Percentiles rank a stretch among this genome's conserved stretches.
Evolutionary conservation across 2,797 vertebrate genomes (phyloP).

Genomic region (Gouania willdenowi): DNA sequence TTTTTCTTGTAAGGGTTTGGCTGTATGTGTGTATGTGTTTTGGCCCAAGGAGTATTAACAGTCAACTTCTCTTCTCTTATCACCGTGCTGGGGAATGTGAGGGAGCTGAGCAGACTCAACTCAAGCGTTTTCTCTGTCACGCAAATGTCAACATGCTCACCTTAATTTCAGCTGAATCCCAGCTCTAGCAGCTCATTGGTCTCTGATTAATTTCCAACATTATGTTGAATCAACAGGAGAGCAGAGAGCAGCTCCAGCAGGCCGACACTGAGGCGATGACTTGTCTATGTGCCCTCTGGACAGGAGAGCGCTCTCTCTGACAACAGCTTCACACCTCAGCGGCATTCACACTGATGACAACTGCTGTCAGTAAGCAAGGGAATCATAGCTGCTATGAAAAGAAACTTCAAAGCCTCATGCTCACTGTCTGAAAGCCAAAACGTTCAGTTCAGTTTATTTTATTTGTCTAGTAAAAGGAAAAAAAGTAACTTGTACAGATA

Average conservation of each 20-base stretch:
- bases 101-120: constrained; percentile 39
- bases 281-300: constrained; percentile 38
- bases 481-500: too few species aligned
- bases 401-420: constrained; percentile 30
- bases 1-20: constrained; percentile 8
- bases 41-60: constrained; percentile 46
- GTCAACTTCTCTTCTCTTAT: constrained; percentile 59
- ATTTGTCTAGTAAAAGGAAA: too few species aligned
- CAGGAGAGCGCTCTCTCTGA: constrained; percentile 32
- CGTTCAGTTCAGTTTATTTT: too few species aligned
- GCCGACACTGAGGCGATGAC: constrained; percentile 36
- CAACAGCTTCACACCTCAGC: constrained; percentile 52
- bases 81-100: constrained; percentile 69
- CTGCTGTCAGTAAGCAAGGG: constrained; percentile 52
- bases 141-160: background rate
- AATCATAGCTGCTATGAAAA: constrained; percentile 28
- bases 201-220: constrained; percentile 11
- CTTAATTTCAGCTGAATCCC: constrained; percentile 9
- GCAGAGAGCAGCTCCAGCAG: constrained; percentile 4
- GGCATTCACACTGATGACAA: constrained; percentile 52
- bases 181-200: background rate
- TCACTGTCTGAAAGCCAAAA: background rate
- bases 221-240: constrained; percentile 2
- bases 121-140: constrained; percentile 1
- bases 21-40: constrained; percentile 39